phyloP scores from a whole-genome alignment of 2,888 invertebrate species.

The Noctua janthe region DNA sequence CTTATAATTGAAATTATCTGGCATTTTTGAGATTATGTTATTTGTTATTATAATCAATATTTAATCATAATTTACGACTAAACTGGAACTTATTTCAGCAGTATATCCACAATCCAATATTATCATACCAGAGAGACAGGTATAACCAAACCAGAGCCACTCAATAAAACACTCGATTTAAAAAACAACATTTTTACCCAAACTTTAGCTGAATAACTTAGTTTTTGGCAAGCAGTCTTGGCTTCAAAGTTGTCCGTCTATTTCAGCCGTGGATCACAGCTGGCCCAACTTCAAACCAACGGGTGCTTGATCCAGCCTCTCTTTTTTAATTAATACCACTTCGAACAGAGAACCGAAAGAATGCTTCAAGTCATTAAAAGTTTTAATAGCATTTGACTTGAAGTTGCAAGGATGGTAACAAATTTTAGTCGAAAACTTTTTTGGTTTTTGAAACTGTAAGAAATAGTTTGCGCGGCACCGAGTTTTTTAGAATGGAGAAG shows the following conservation, averaged over 20 bases:
- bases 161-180: constrained; percentile 66
- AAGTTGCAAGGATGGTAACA: constrained; percentile 82
- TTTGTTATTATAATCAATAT: too few relatives aligned
- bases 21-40: background rate
- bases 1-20: background rate
- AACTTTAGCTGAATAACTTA: constrained; percentile 68
- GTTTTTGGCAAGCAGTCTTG: constrained; percentile 74
- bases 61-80: too few relatives aligned
- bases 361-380: constrained; percentile 90
- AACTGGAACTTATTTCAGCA: too few relatives aligned
- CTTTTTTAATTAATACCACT: constrained; percentile 90
- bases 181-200: constrained; percentile 68
- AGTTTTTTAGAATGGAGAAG: constrained; percentile 63
- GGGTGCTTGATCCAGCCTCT: constrained; percentile 83
- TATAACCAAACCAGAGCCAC: constrained; percentile 35
- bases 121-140: constrained; percentile 20
- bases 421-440: constrained; percentile 84
- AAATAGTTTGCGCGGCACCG: constrained; percentile 66
- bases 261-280: constrained; percentile 68
- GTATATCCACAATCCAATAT: background rate
- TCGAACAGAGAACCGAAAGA: constrained; percentile 88
- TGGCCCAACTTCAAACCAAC: constrained; percentile 74
- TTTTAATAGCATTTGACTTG: constrained; percentile 89
- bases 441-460: constrained; percentile 74
- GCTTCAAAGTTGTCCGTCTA: constrained; percentile 67